These are phyloP conservation scores for Nymphalis polychloros DNA, from an alignment of 2,888 invertebrate genomes.

Conservation along the genomic window DNA sequence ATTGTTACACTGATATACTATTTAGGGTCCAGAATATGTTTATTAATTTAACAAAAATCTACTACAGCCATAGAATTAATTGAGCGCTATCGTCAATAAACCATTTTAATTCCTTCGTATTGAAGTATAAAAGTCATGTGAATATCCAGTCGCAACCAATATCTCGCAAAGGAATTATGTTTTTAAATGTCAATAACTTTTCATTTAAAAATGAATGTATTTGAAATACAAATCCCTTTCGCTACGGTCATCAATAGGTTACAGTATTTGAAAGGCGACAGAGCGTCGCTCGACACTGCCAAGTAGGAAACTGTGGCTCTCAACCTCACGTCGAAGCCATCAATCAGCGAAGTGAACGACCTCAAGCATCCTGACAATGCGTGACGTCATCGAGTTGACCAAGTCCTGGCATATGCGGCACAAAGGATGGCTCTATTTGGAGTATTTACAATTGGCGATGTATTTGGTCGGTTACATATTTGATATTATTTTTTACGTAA, in stretches of 20 bases:
- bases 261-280: constrained; percentile 22
- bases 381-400: constrained; percentile 50
- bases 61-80: too few relatives aligned
- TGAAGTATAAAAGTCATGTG: too few relatives aligned
- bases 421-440: constrained; percentile 38
- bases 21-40: too few relatives aligned
- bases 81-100: too few relatives aligned
- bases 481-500: neutral
- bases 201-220: neutral
- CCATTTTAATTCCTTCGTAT: too few relatives aligned
- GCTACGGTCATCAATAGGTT: constrained; percentile 5
- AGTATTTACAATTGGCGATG: constrained; percentile 20
- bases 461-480: constrained; percentile 28
- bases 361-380: constrained; percentile 51
- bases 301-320: constrained; percentile 39
- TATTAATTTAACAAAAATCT: too few relatives aligned
- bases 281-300: constrained; percentile 33
- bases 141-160: too few relatives aligned
- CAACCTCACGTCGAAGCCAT: constrained; percentile 57
- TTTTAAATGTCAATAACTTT: neutral
- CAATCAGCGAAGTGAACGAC: constrained; percentile 69
- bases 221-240: constrained; percentile 1
- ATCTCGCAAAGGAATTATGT: neutral
- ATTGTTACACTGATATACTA: too few relatives aligned
- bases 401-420: constrained; percentile 44